phyloP scores from a whole-genome alignment of 2,113 vertebrate genomes.

The Catharus bicknelli region DNA sequence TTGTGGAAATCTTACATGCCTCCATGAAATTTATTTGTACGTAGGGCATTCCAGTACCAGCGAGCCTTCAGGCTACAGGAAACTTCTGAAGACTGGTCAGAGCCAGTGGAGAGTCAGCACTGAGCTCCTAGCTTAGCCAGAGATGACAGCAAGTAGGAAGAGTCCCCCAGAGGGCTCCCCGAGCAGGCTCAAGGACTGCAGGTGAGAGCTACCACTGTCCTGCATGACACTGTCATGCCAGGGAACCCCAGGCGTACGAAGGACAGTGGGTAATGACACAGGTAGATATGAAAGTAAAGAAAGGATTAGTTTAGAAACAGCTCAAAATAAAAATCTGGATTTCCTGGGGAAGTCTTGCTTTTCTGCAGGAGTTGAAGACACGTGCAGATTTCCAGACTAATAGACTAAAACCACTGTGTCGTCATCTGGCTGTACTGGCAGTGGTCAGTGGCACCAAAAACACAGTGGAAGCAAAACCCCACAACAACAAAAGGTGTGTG shows the following conservation, averaged over 20 bases:
- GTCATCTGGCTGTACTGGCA: background rate
- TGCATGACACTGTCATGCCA: fast-evolving
- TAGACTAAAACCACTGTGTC: background rate
- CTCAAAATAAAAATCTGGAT: background rate
- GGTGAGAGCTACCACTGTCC: background rate
- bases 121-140: background rate
- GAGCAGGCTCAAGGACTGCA: background rate
- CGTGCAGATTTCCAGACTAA: background rate
- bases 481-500: background rate
- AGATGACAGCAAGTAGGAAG: background rate
- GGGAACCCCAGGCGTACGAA: background rate
- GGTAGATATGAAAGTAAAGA: background rate
- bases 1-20: background rate
- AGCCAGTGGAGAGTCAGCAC: background rate
- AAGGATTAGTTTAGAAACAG: background rate
- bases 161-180: background rate
- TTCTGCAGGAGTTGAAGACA: background rate
- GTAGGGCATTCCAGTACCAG: background rate
- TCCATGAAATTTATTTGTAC: background rate
- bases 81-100: background rate
- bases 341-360: background rate
- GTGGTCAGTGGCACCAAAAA: background rate
- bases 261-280: background rate
- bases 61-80: background rate
- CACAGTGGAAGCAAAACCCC: background rate